phyloP scores from a whole-genome alignment of 2,888 invertebrate genomes.

The Drosophila nr. perissopoda region DNA sequence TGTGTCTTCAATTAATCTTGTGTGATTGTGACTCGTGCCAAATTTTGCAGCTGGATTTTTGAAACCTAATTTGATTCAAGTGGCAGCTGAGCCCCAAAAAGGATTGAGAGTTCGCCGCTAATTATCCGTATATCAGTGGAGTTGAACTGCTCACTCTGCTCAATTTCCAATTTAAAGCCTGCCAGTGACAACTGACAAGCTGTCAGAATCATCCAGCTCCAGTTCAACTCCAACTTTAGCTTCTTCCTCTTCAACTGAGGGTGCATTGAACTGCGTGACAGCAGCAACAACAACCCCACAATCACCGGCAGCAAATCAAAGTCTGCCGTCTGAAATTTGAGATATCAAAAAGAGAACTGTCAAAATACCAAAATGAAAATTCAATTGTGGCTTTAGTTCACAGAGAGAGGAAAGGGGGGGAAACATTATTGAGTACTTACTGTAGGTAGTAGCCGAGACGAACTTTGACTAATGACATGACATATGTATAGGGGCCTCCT shows the following conservation, averaged over 20 bases:
- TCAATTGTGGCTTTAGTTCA: conserved; percentile 44
- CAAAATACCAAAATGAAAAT: conserved; percentile 70
- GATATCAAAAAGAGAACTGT: conserved; percentile 74
- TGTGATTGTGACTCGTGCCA: conserved; percentile 27
- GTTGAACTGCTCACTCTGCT: not conserved
- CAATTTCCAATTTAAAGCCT: conserved; percentile 49
- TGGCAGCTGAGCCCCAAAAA: conserved; percentile 38
- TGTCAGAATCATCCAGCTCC: conserved; percentile 46
- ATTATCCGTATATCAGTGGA: conserved; percentile 38
- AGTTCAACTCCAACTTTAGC: not conserved
- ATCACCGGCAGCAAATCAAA: conserved; percentile 54
- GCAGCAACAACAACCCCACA: conserved; percentile 29
- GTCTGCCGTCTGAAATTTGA: conserved; percentile 60
- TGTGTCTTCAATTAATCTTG: conserved; percentile 82
- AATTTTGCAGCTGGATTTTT: conserved; percentile 36
- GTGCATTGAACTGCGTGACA: conserved; percentile 67
- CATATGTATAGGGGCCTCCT: conserved; percentile 57
- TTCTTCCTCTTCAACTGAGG: conserved; percentile 25
- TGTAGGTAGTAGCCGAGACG: conserved; percentile 41
- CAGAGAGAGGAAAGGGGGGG: conserved; percentile 2
- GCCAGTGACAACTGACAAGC: conserved; percentile 64
- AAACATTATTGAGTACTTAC: conserved; percentile 37
- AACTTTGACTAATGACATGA: conserved; percentile 66
- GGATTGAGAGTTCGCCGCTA: conserved; percentile 45
- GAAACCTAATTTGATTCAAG: conserved; percentile 63